phyloP scores from a whole-genome alignment of 2,113 vertebrate species.

The Polypterus bichir region DNA sequence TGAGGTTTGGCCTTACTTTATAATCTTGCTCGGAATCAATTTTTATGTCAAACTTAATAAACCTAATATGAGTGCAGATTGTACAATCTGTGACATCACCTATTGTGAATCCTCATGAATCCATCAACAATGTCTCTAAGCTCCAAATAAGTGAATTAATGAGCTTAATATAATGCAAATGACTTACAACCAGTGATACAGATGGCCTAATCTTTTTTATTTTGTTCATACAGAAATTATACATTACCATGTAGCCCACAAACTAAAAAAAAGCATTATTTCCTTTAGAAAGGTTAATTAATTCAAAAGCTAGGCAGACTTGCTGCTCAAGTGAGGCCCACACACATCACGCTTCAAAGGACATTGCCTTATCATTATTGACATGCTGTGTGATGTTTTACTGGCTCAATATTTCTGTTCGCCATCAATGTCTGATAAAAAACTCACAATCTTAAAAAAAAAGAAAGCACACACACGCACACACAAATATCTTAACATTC shows the following conservation, averaged over 20 bases:
- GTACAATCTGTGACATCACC: too few species aligned
- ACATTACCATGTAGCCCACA: not conserved
- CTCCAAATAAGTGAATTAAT: too few species aligned
- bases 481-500: not conserved
- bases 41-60: too few species aligned
- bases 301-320: constrained; percentile 1
- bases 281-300: constrained; percentile 5
- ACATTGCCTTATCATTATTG: constrained; percentile 1
- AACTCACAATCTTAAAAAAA: not conserved
- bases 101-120: too few species aligned
- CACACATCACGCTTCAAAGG: not conserved
- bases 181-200: too few species aligned
- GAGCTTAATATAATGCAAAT: too few species aligned
- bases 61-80: too few species aligned
- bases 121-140: too few species aligned
- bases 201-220: too few species aligned
- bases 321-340: constrained; percentile 2
- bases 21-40: too few species aligned
- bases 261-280: not conserved
- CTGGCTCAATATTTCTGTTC: not conserved
- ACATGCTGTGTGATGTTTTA: constrained; percentile 5
- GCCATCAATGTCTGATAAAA: not conserved
- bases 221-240: too few species aligned
- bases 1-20: too few species aligned
- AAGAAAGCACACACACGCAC: not conserved